These are phyloP conservation scores for Drosophila trapezifrons DNA, from an alignment of 1,140 invertebrate species.

Conservation along the genomic window DNA sequence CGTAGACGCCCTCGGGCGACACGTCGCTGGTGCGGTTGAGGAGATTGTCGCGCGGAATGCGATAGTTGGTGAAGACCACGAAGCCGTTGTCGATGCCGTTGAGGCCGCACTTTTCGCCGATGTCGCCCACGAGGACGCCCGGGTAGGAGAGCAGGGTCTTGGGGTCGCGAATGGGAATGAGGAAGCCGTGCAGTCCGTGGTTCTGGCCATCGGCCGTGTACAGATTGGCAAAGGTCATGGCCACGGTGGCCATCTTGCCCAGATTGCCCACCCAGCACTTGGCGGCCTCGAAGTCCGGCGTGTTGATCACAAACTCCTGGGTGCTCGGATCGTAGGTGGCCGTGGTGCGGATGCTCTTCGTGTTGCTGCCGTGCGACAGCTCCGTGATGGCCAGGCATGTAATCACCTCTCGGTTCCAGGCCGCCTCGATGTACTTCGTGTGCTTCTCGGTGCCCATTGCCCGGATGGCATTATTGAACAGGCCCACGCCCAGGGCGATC, in stretches of 20 bases:
- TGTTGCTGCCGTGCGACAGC: constrained; percentile 96
- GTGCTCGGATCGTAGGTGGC: constrained; percentile 93
- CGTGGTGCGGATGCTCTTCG: constrained; percentile 94
- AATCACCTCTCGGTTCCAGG: constrained; percentile 88
- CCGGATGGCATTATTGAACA: constrained; percentile 89
- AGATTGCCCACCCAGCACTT: constrained; percentile 98
- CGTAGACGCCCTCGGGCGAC: constrained; percentile 92
- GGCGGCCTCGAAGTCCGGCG: constrained; percentile 96
- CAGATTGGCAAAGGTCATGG: constrained; percentile 95
- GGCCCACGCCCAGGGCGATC: constrained; percentile 87
- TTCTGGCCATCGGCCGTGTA: constrained; percentile 89
- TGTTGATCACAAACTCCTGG: constrained; percentile 94
- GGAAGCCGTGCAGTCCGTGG: constrained; percentile 94
- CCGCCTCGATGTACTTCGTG: constrained; percentile 88
- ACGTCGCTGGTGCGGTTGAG: constrained; percentile 95
- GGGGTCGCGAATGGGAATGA: constrained; percentile 92
- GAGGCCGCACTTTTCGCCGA: constrained; percentile 94
- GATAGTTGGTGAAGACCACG: constrained; percentile 93
- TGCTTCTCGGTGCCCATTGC: constrained; percentile 92
- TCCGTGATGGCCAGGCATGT: constrained; percentile 96
- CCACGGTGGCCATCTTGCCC: constrained; percentile 95
- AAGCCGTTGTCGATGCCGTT: constrained; percentile 97
- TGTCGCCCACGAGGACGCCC: constrained; percentile 90
- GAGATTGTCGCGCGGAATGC: constrained; percentile 91
- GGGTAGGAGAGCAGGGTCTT: constrained; percentile 90